Evolutionary conservation across 2,113 vertebrate species (phyloP).

Genomic region (Panurus biarmicus): DNA sequence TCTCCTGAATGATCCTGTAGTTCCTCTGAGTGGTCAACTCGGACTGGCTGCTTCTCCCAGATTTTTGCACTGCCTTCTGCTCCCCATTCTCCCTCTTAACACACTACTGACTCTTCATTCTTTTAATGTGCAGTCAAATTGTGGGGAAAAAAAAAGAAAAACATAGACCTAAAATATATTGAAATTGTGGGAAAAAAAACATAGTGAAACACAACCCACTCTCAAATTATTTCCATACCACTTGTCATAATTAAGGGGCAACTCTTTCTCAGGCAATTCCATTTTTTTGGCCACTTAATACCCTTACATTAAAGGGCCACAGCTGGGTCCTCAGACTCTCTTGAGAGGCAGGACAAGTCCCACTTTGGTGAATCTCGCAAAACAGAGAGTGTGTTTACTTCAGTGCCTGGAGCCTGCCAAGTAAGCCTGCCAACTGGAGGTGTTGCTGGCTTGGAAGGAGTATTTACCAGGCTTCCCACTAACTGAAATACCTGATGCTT

Average conservation of each 20-base stretch:
- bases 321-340: not conserved
- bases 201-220: not conserved
- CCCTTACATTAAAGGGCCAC: not conserved
- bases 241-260: not conserved
- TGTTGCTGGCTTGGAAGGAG: conserved; percentile 29
- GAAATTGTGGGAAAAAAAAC: not conserved
- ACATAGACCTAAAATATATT: not conserved
- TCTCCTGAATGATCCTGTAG: not conserved
- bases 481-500: conserved; percentile 47
- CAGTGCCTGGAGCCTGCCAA: not conserved
- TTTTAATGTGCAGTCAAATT: not conserved
- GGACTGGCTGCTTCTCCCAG: not conserved
- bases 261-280: not conserved
- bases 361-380: not conserved
- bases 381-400: not conserved
- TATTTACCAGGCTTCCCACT: conserved; percentile 15
- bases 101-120: rapidly evolving
- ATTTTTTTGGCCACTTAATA: not conserved
- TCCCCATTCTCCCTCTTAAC: not conserved
- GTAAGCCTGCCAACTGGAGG: conserved; percentile 35
- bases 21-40: not conserved
- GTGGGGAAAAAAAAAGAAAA: not conserved
- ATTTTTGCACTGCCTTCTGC: not conserved
- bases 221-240: not conserved
- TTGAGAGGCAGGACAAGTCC: not conserved